Percentiles rank a stretch among this genome's conserved stretches.
Conservation (phyloP, 1,140 invertebrate genomes). For the Halictus rubicundus region DNA sequence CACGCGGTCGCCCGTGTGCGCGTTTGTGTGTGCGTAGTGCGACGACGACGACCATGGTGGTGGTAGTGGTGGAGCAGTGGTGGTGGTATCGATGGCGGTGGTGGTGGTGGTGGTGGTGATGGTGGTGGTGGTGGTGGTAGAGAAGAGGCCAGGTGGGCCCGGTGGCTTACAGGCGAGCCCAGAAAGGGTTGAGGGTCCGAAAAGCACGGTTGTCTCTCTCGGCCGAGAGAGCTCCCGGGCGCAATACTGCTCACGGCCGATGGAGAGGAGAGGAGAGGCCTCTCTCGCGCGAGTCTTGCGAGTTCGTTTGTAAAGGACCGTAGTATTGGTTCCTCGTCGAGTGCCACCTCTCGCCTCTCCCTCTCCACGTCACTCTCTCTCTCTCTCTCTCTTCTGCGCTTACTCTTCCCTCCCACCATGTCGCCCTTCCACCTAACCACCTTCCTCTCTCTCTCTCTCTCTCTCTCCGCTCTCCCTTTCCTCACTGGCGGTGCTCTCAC, state of each 20-base stretch:
- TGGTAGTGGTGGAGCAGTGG: neutral
- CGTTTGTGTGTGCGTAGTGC: too few relatives aligned
- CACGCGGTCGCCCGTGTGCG: neutral
- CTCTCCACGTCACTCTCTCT: constrained; percentile 28
- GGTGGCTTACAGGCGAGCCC: constrained; percentile 40
- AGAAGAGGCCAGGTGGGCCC: constrained; percentile 61
- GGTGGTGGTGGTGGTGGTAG: constrained; percentile 37
- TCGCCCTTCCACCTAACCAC: constrained; percentile 35
- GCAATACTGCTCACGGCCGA: constrained; percentile 39
- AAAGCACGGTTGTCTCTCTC: constrained; percentile 54
- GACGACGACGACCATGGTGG: neutral
- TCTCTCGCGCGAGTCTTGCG: constrained; percentile 38
- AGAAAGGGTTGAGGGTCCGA: constrained; percentile 63
- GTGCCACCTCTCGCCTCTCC: constrained; percentile 44
- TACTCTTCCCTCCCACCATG: constrained; percentile 58
- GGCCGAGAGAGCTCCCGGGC: constrained; percentile 30
- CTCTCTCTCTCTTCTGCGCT: constrained; percentile 37
- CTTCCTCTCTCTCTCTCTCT: constrained; percentile 34
- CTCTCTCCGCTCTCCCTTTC: constrained; percentile 54
- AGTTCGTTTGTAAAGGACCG: constrained; percentile 61
- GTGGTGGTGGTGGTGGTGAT: constrained; percentile 22
- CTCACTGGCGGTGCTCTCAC: constrained; percentile 59
- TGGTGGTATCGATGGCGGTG: constrained; percentile 10
- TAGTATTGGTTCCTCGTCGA: constrained; percentile 63
- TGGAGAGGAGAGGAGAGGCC: constrained; percentile 43